Evolutionary conservation across 2,113 vertebrate genomes (phyloP).

Genomic region (Eublepharis macularius): DNA sequence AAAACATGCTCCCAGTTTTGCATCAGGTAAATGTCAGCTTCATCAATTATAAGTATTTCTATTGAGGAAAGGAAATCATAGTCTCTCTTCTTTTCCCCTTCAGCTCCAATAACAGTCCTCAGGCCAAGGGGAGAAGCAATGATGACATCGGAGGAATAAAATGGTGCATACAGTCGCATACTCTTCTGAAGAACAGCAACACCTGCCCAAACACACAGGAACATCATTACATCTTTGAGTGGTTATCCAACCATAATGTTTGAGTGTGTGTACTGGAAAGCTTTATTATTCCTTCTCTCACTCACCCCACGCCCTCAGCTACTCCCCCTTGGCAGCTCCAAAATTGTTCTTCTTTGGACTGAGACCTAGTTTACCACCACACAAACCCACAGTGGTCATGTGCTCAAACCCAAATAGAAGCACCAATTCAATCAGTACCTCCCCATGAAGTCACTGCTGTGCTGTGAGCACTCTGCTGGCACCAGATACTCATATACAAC

Average conservation of each 20-base stretch:
- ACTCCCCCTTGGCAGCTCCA: too few relatives aligned
- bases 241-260: neutral
- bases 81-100: constrained; percentile 91
- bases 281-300: neutral
- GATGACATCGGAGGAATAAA: constrained; percentile 96
- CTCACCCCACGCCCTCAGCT: too few relatives aligned
- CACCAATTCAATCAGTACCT: neutral
- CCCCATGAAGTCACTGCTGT: neutral
- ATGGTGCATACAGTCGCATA: constrained; percentile 91
- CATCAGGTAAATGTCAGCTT: constrained; percentile 96
- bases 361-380: too few relatives aligned
- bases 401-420: neutral
- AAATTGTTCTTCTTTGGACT: neutral
- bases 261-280: neutral
- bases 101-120: constrained; percentile 88
- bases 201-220: constrained; percentile 69
- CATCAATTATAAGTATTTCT: constrained; percentile 93
- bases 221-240: neutral
- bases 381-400: too few relatives aligned
- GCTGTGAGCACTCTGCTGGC: neutral
- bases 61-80: constrained; percentile 95
- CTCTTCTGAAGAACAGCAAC: constrained; percentile 88
- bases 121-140: constrained; percentile 93
- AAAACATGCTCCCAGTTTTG: constrained; percentile 98
- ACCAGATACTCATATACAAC: neutral